A percentile compares a stretch with the other conserved stretches of the same genome.
Evolutionary conservation across 2,888 invertebrate species (phyloP).

Genomic region (Luperina nickerlii): DNA sequence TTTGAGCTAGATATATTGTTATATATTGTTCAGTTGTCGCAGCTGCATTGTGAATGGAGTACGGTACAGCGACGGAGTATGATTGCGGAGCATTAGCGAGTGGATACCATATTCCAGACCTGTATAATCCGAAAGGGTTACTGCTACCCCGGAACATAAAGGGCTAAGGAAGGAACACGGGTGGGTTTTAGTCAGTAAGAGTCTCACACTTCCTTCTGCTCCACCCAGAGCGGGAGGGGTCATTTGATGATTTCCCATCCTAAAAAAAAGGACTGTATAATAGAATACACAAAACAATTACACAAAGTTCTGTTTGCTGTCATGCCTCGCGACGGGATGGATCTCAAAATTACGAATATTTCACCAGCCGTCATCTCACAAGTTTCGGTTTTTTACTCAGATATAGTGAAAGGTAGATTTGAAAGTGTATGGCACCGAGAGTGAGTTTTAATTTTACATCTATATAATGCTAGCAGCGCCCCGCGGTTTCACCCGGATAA

Average conservation of each 20-base stretch:
- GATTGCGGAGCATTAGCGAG: slow-evolving; percentile 11
- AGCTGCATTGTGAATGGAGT: slow-evolving; percentile 11
- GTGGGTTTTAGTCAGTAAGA: too few relatives aligned
- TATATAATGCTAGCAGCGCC: too few relatives aligned
- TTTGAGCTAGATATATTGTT: not conserved
- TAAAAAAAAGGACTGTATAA: too few relatives aligned
- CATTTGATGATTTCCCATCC: too few relatives aligned
- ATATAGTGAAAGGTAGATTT: slow-evolving; percentile 37
- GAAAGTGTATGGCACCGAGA: slow-evolving; percentile 14
- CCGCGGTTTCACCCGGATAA: too few relatives aligned
- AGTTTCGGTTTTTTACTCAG: slow-evolving; percentile 51
- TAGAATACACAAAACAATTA: slow-evolving; percentile 1
- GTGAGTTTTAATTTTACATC: slow-evolving; percentile 19
- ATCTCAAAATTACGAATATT: slow-evolving; percentile 81
- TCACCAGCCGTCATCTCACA: slow-evolving; percentile 66
- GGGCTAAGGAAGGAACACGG: too few relatives aligned
- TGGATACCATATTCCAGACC: not conserved
- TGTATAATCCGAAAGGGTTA: too few relatives aligned
- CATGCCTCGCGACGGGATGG: slow-evolving; percentile 77
- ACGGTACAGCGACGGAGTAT: slow-evolving; percentile 15
- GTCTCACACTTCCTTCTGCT: too few relatives aligned
- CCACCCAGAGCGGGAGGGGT: too few relatives aligned
- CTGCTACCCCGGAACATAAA: too few relatives aligned
- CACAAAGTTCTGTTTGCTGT: slow-evolving; percentile 80
- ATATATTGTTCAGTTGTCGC: slow-evolving; percentile 1